These are phyloP conservation scores for Tragelaphus buxtoni DNA, from an alignment of 2,113 vertebrate species.

Conservation along the genomic window DNA sequence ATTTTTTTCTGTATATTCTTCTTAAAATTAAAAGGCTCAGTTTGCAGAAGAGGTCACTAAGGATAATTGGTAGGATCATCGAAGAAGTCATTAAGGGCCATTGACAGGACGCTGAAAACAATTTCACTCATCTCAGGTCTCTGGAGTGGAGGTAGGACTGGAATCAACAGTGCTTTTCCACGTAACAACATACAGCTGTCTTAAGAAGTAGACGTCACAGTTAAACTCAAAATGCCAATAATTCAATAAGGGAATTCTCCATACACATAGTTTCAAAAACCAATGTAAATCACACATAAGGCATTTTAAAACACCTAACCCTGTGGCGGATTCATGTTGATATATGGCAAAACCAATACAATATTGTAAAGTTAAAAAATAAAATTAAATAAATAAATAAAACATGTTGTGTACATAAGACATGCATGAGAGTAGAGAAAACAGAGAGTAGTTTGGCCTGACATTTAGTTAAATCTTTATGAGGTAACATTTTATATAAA, in stretches of 20 bases:
- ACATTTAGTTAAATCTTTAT: neutral
- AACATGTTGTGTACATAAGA: neutral
- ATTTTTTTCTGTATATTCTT: neutral
- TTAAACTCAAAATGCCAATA: neutral
- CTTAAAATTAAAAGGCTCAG: neutral
- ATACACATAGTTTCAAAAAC: neutral
- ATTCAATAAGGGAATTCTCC: neutral
- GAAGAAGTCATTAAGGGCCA: neutral
- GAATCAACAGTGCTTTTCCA: neutral
- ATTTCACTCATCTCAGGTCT: neutral
- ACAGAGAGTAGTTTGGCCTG: neutral
- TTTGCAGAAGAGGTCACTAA: rapidly evolving
- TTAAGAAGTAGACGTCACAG: neutral
- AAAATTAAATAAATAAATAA: too few species aligned
- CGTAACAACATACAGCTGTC: neutral
- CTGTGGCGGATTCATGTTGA: too few species aligned
- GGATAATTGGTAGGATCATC: neutral
- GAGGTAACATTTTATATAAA: neutral
- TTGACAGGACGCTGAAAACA: neutral
- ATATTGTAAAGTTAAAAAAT: too few species aligned
- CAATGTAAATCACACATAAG: neutral
- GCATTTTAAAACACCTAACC: neutral
- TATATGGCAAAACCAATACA: too few species aligned
- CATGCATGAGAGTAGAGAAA: neutral
- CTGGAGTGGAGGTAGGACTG: neutral